Evolutionary conservation across 2,113 vertebrate species (phyloP).

Genomic region (Pipa parva): DNA sequence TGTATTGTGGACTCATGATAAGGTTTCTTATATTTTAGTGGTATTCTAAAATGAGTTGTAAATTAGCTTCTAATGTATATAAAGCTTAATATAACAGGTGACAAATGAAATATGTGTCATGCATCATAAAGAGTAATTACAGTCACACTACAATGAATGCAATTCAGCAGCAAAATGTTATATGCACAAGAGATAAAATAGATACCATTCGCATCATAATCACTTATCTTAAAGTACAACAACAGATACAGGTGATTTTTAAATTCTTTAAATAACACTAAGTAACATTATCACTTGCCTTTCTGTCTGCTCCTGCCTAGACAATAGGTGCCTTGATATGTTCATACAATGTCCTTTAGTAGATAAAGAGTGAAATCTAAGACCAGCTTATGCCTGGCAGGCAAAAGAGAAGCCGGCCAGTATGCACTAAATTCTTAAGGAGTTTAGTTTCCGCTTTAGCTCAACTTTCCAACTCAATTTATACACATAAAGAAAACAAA

Average conservation of each 20-base stretch:
- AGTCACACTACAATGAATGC: too few species aligned
- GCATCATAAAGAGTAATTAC: too few species aligned
- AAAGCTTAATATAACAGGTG: too few species aligned
- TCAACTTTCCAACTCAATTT: constrained; percentile 59
- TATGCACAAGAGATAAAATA: too few species aligned
- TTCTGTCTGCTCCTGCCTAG: constrained; percentile 45
- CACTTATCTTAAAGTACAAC: too few species aligned
- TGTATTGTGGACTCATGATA: too few species aligned
- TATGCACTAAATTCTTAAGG: constrained; percentile 63
- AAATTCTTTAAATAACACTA: constrained; percentile 43
- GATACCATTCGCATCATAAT: too few species aligned
- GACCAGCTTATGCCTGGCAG: constrained; percentile 57
- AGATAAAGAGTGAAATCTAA: constrained; percentile 55
- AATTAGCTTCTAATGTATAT: too few species aligned
- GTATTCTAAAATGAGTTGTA: too few species aligned
- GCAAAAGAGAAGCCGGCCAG: constrained; percentile 60
- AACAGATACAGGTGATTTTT: not conserved
- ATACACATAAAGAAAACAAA: constrained; percentile 64
- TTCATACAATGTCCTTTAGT: constrained; percentile 57
- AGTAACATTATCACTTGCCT: constrained; percentile 53
- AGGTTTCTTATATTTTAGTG: too few species aligned
- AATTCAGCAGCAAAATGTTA: too few species aligned
- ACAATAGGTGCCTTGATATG: constrained; percentile 55
- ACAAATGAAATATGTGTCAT: too few species aligned
- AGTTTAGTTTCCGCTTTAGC: constrained; percentile 62